A percentile compares a stretch with the other conserved stretches of the same genome.
Conservation (phyloP, 2,797 vertebrate genomes). For the Microctenopoma steveboyesi region DNA sequence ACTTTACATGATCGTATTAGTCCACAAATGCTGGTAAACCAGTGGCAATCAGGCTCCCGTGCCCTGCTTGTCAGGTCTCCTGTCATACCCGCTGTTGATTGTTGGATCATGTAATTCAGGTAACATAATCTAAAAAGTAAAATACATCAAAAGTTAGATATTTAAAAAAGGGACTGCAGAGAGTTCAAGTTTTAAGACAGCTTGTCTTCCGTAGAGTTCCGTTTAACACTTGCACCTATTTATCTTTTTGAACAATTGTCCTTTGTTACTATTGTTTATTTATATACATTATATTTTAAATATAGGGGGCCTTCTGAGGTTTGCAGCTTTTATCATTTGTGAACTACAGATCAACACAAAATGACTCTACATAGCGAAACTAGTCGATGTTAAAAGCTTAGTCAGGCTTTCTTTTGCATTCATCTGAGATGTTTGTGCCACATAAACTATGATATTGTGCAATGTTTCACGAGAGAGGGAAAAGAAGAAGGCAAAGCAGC, state of each 20-base stretch:
- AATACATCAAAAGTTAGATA: too few species aligned
- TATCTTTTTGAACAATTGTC: neutral
- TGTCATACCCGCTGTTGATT: too few species aligned
- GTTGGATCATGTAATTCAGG: too few species aligned
- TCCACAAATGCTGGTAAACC: too few species aligned
- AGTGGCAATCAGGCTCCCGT: too few species aligned
- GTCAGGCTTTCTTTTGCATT: slow-evolving; percentile 19
- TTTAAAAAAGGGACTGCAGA: too few species aligned
- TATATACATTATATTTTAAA: neutral
- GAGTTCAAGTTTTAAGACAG: too few species aligned
- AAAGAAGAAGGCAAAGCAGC: slow-evolving; percentile 27
- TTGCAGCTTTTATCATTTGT: neutral
- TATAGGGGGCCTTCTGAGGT: neutral
- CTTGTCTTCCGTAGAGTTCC: too few species aligned
- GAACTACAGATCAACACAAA: slow-evolving; percentile 19
- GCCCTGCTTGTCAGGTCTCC: too few species aligned
- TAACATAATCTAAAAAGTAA: too few species aligned
- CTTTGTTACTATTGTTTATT: neutral
- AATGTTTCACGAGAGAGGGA: slow-evolving; percentile 19
- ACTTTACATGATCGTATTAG: too few species aligned
- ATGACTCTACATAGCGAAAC: slow-evolving; percentile 18
- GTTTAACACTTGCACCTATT: too few species aligned
- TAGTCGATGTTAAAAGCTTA: slow-evolving; percentile 26
- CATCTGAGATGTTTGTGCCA: slow-evolving; percentile 31
- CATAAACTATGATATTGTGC: slow-evolving; percentile 30